Evolutionary conservation across 2,113 vertebrate species (phyloP).

Genomic region (Chiloscyllium plagiosum): DNA sequence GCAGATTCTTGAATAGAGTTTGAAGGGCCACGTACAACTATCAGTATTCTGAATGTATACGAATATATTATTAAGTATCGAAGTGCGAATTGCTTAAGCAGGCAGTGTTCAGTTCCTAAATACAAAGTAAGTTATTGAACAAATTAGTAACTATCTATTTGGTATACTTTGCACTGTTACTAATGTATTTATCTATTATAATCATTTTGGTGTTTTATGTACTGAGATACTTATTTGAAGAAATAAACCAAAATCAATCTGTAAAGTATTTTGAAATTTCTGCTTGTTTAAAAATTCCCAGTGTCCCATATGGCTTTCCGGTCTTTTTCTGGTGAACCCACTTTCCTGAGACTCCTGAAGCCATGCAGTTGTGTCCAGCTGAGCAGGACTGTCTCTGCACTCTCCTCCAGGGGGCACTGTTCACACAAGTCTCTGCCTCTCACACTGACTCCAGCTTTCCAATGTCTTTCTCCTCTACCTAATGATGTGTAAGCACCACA

Average conservation of each 20-base stretch:
- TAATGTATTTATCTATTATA: background rate
- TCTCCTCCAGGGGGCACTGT: background rate
- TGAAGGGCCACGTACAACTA: background rate
- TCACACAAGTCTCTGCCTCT: background rate
- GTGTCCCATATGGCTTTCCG: background rate
- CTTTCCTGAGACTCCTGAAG: too few relatives aligned
- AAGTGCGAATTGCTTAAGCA: background rate
- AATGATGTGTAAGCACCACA: background rate
- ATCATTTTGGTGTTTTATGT: background rate
- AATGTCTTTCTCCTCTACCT: background rate
- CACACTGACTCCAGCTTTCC: background rate
- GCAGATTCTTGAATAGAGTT: background rate
- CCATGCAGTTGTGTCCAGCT: too few relatives aligned
- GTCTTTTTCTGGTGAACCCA: too few relatives aligned
- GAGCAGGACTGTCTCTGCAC: background rate
- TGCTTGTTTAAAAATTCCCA: background rate
- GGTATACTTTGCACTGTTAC: background rate
- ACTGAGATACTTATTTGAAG: background rate
- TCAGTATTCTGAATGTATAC: background rate
- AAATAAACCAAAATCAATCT: background rate
- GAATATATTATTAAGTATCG: background rate
- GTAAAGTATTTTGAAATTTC: background rate
- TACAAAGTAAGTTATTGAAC: background rate
- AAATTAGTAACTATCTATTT: background rate
- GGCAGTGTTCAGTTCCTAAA: background rate